Percentiles rank a stretch among this genome's conserved stretches.
Conservation (phyloP, 2,113 vertebrate species). For the Paracanthobrama guichenoti region DNA sequence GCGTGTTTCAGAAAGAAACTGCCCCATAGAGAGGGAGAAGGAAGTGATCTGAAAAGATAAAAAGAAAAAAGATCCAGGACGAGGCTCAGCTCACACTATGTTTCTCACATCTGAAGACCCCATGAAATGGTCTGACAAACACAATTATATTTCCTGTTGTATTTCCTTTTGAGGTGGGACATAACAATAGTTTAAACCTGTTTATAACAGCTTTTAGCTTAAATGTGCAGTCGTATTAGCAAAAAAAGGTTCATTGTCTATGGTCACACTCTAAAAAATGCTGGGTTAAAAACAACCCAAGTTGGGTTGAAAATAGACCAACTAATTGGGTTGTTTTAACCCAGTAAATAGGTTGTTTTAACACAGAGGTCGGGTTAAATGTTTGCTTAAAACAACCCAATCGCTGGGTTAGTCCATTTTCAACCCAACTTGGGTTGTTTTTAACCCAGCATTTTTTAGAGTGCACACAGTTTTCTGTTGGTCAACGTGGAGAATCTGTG, state of each 20-base stretch:
- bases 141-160: background rate
- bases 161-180: background rate
- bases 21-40: constrained; percentile 28
- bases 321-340: too few relatives aligned
- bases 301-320: too few relatives aligned
- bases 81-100: background rate
- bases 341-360: too few relatives aligned
- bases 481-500: too few relatives aligned
- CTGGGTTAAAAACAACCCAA: too few relatives aligned
- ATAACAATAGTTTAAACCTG: background rate
- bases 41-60: constrained; percentile 65
- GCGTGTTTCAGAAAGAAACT: constrained; percentile 7
- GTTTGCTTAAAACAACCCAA: too few relatives aligned
- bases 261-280: too few relatives aligned
- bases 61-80: background rate
- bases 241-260: background rate
- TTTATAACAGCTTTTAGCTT: background rate
- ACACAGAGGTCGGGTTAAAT: too few relatives aligned
- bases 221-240: background rate
- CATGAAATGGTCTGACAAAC: background rate
- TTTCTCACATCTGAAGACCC: constrained; percentile 5
- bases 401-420: too few relatives aligned
- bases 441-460: too few relatives aligned
- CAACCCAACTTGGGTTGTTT: too few relatives aligned
- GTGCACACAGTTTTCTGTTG: too few relatives aligned